A percentile compares a stretch with the other conserved stretches of the same genome.
These are phyloP conservation scores for Orycteropus afer DNA, from an alignment of 2,113 vertebrate species.

Conservation along the genomic window DNA sequence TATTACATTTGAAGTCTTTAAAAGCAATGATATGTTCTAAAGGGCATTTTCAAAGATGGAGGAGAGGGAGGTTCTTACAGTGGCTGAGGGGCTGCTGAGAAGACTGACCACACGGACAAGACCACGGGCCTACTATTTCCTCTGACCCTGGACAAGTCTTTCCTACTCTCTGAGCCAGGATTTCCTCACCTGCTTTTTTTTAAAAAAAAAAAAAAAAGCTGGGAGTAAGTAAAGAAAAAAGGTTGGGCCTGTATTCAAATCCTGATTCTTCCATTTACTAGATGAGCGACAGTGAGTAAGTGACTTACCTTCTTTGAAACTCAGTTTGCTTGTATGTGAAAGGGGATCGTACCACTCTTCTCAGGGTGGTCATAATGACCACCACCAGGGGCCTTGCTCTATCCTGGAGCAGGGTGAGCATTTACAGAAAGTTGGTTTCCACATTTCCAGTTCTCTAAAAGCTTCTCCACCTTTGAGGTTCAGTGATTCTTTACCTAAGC, in stretches of 20 bases:
- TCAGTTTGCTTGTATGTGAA: not conserved
- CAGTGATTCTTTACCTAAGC: not conserved
- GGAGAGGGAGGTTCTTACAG: not conserved
- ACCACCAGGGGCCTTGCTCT: too few relatives aligned
- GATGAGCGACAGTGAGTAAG: fast-evolving
- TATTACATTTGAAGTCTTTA: not conserved
- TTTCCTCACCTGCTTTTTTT: too few relatives aligned
- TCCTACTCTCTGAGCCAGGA: not conserved
- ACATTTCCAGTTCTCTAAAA: not conserved
- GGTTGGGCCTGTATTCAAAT: not conserved
- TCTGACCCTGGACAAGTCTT: not conserved
- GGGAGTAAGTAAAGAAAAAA: too few relatives aligned
- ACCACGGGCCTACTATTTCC: not conserved
- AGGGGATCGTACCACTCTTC: not conserved
- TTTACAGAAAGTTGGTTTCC: not conserved
- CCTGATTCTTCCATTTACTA: not conserved
- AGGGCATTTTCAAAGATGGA: not conserved
- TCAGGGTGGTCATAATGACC: not conserved
- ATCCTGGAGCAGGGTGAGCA: fast-evolving
- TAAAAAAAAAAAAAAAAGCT: too few relatives aligned
- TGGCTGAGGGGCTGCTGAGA: not conserved
- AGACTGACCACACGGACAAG: fast-evolving
- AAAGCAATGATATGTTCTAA: not conserved
- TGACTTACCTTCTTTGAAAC: not conserved
- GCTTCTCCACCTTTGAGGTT: not conserved